Evolutionary conservation across 1,140 invertebrate species (phyloP).

Genomic region (Halyomorpha halys): DNA sequence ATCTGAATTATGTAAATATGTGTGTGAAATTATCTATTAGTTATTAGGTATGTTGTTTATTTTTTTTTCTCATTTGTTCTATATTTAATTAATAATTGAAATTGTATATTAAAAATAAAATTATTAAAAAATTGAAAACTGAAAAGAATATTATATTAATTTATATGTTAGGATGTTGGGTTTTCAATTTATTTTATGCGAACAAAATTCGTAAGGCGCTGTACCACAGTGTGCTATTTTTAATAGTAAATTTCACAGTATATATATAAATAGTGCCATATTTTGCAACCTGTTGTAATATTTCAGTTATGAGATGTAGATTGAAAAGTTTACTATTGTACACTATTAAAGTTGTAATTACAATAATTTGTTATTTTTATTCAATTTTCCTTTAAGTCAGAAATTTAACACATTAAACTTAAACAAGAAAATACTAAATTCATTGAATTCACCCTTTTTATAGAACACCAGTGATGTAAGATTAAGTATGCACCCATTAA

Average conservation of each 20-base stretch:
- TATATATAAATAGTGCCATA: conserved; percentile 23
- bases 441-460: too few relatives aligned
- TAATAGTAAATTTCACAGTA: conserved; percentile 3
- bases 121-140: background rate
- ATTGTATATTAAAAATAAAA: background rate
- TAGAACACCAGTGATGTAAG: too few relatives aligned
- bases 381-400: background rate
- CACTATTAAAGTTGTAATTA: conserved; percentile 11
- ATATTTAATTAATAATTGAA: background rate
- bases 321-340: conserved; percentile 12
- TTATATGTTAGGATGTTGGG: conserved; percentile 7
- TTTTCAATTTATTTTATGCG: background rate
- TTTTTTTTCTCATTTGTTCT: background rate
- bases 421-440: too few relatives aligned
- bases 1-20: conserved; percentile 22
- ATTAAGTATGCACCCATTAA: too few relatives aligned
- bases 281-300: conserved; percentile 18
- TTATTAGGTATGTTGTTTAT: conserved; percentile 20
- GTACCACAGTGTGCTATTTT: background rate
- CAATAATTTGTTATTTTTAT: background rate
- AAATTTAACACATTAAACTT: too few relatives aligned
- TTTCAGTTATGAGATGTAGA: conserved; percentile 21
- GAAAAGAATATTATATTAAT: background rate
- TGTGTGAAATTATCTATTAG: conserved; percentile 21
- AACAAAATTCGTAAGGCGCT: background rate